A percentile compares a stretch with the other conserved stretches of the same genome.
Conservation (phyloP, 2,113 vertebrate genomes). For the Pomatostomus ruficeps region DNA sequence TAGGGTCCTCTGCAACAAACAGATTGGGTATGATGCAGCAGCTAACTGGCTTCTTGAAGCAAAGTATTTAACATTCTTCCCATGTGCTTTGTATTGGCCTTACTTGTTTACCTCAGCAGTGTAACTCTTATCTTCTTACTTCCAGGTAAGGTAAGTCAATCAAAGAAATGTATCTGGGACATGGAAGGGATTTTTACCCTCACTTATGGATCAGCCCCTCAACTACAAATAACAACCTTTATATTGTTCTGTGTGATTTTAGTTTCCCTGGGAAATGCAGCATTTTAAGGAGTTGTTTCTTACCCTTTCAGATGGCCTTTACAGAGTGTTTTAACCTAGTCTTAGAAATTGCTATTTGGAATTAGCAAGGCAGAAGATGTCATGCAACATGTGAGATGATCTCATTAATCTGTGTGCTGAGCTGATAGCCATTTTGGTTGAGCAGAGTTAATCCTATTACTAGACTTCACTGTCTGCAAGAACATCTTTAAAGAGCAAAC, state of each 20-base stretch:
- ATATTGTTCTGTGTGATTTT: background rate
- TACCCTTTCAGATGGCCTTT: background rate
- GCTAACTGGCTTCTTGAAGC: background rate
- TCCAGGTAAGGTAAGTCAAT: background rate
- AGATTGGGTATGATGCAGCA: background rate
- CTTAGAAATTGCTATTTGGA: background rate
- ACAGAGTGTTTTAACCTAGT: background rate
- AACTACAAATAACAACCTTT: background rate
- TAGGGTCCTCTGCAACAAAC: background rate
- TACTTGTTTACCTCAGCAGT: background rate
- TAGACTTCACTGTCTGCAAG: background rate
- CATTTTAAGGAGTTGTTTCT: background rate
- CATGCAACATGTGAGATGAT: slow-evolving; percentile 37
- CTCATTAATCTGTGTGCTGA: slow-evolving; percentile 27
- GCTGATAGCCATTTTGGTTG: slow-evolving; percentile 23
- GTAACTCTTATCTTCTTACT: background rate
- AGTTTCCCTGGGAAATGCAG: background rate
- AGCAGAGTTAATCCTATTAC: slow-evolving; percentile 40
- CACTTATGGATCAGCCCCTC: background rate
- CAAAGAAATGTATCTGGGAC: background rate
- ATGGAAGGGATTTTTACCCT: background rate
- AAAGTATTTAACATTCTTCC: background rate
- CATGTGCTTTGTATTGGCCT: background rate
- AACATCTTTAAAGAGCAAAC: background rate
- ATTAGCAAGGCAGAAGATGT: slow-evolving; percentile 14